Percentiles rank a stretch among this genome's conserved stretches.
Conservation (phyloP, 2,888 invertebrate species). For the Asteroscopus sphinx region DNA sequence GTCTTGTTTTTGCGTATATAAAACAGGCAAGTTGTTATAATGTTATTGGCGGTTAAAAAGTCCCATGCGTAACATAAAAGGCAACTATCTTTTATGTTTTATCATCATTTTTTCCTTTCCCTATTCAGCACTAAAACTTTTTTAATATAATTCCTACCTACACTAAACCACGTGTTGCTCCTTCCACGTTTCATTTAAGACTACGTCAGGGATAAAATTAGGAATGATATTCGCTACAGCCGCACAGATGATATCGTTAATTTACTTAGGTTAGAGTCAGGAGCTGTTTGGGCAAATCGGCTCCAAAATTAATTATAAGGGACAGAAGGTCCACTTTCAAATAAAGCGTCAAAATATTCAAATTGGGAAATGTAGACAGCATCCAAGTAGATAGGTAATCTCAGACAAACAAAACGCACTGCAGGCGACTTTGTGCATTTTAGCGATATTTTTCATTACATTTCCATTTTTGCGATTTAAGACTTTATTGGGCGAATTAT, state of each 20-base stretch:
- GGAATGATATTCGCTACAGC: constrained; percentile 25
- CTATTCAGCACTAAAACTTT: neutral
- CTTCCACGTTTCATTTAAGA: constrained; percentile 5
- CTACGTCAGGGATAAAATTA: constrained; percentile 44
- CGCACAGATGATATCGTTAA: constrained; percentile 28
- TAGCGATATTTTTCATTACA: no score
- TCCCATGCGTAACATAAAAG: neutral
- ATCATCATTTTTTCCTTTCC: neutral
- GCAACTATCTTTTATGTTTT: neutral
- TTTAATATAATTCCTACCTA: constrained; percentile 1
- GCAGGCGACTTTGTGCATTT: no score
- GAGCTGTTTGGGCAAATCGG: constrained; percentile 23
- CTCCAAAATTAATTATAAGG: neutral
- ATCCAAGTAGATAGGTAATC: no score
- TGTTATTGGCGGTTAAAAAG: neutral
- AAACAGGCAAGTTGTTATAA: neutral
- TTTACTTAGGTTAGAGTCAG: constrained; percentile 32
- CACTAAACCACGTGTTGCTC: constrained; percentile 32
- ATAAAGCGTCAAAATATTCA: neutral
- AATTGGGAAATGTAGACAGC: no score
- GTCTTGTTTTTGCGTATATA: neutral
- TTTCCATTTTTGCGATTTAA: no score
- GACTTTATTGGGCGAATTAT: no score
- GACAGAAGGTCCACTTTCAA: constrained; percentile 17
- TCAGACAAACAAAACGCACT: no score